Percentiles rank a stretch among this genome's conserved stretches.
These are phyloP conservation scores for Corydoras sp. DNA, from an alignment of 2,113 vertebrate genomes.

Conservation along the genomic window DNA sequence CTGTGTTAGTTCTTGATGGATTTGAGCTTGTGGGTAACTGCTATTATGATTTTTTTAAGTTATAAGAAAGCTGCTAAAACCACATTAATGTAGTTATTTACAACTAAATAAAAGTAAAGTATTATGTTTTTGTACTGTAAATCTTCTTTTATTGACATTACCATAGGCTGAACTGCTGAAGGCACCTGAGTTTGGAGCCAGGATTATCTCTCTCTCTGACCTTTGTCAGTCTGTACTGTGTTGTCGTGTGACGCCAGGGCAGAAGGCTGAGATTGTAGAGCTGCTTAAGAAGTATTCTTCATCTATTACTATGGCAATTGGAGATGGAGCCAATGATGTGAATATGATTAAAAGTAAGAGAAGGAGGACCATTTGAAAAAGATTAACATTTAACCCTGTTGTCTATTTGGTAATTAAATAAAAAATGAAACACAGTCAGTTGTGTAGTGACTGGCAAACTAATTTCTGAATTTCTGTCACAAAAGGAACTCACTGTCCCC, in stretches of 20 bases:
- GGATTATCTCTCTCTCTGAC: constrained; percentile 76
- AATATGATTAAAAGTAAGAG: constrained; percentile 96
- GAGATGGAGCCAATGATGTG: constrained; percentile 89
- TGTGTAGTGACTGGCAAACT: too few relatives aligned
- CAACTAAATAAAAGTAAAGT: too few relatives aligned
- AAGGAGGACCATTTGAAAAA: not conserved
- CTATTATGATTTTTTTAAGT: not conserved
- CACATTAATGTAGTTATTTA: too few relatives aligned
- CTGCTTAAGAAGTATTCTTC: constrained; percentile 77
- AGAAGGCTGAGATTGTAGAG: constrained; percentile 79
- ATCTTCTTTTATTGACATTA: constrained; percentile 11
- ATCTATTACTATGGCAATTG: constrained; percentile 77
- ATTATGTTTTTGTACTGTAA: not conserved
- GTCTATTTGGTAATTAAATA: too few relatives aligned
- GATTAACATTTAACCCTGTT: too few relatives aligned
- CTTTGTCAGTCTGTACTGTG: constrained; percentile 85
- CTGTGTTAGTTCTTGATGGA: constrained; percentile 75
- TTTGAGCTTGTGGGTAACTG: constrained; percentile 76
- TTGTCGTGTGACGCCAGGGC: constrained; percentile 86
- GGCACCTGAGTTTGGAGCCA: constrained; percentile 50
- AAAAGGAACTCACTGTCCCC: too few relatives aligned
- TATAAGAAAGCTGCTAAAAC: not conserved
- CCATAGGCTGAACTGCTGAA: constrained; percentile 52
- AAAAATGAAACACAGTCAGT: too few relatives aligned
- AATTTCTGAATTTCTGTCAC: too few relatives aligned